phyloP scores from a whole-genome alignment of 2,888 invertebrate species.

The Hirtodrosophila trivittata region DNA sequence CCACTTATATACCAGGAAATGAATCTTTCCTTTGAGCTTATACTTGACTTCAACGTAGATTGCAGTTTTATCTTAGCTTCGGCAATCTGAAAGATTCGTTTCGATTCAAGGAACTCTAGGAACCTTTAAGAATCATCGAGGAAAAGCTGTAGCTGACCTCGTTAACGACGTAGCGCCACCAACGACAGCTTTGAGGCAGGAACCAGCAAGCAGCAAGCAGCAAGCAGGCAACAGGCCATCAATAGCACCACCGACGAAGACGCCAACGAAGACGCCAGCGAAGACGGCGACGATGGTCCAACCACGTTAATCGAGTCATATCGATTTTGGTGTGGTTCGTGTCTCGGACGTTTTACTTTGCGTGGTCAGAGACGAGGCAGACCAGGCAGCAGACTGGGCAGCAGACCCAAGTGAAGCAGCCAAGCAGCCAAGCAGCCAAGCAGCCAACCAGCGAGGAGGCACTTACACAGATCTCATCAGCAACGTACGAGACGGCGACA shows the following conservation, averaged over 20 bases:
- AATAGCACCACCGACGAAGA: conserved; percentile 71
- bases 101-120: too few relatives aligned
- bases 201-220: conserved; percentile 11
- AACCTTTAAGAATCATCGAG: too few relatives aligned
- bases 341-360: conserved; percentile 74
- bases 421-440: background rate
- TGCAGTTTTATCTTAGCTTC: too few relatives aligned
- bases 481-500: conserved; percentile 24
- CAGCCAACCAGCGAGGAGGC: conserved; percentile 49
- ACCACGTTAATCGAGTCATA: conserved; percentile 77
- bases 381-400: background rate
- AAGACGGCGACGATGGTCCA: conserved; percentile 38
- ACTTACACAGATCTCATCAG: conserved; percentile 69
- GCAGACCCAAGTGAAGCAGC: background rate
- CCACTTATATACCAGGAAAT: too few relatives aligned
- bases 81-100: too few relatives aligned
- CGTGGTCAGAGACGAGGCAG: conserved; percentile 22
- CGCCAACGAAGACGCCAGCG: conserved; percentile 11
- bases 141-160: conserved; percentile 28
- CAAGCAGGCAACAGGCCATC: conserved; percentile 58
- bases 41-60: too few relatives aligned
- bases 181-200: conserved; percentile 56
- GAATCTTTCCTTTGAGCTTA: too few relatives aligned
- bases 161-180: conserved; percentile 60
- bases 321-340: conserved; percentile 77